Evolutionary conservation across 2,113 vertebrate genomes (phyloP).

Genomic region (Paratilapia polleni): DNA sequence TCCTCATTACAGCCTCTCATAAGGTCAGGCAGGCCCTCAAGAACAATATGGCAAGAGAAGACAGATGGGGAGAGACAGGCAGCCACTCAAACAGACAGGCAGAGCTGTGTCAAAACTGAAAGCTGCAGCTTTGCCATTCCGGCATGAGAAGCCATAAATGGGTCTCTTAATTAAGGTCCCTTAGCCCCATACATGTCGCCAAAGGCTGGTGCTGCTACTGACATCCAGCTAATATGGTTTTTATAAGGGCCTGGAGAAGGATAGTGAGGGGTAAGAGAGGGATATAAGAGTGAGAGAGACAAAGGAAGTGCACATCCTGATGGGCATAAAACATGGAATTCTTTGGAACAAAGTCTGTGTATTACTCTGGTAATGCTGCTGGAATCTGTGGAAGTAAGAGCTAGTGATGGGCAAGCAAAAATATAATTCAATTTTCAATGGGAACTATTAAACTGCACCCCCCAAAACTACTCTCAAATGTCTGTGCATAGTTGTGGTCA

Average conservation of each 20-base stretch:
- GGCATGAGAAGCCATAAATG: slow-evolving; percentile 54
- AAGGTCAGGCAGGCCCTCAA: slow-evolving; percentile 57
- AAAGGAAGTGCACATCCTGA: not conserved
- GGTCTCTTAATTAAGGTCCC: slow-evolving; percentile 65
- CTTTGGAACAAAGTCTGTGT: not conserved
- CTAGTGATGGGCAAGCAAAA: not conserved
- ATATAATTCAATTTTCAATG: not conserved
- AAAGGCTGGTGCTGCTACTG: slow-evolving; percentile 51
- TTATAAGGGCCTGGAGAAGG: slow-evolving; percentile 37
- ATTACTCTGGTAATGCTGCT: not conserved
- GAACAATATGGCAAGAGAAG: slow-evolving; percentile 37
- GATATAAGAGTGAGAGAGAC: not conserved
- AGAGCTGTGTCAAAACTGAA: slow-evolving; percentile 42
- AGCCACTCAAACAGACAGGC: slow-evolving; percentile 36
- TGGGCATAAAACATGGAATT: not conserved
- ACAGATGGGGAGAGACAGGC: slow-evolving; percentile 36
- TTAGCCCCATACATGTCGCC: slow-evolving; percentile 33
- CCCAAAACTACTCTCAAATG: not conserved
- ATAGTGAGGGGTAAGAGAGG: not conserved
- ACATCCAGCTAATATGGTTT: slow-evolving; percentile 50
- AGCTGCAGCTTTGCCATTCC: slow-evolving; percentile 26
- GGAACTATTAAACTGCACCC: not conserved
- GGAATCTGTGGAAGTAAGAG: not conserved
- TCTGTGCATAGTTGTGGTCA: not conserved
- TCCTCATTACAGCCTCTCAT: slow-evolving; percentile 57